phyloP scores from a whole-genome alignment of 2,113 vertebrate genomes.

The Microtus richardsoni region DNA sequence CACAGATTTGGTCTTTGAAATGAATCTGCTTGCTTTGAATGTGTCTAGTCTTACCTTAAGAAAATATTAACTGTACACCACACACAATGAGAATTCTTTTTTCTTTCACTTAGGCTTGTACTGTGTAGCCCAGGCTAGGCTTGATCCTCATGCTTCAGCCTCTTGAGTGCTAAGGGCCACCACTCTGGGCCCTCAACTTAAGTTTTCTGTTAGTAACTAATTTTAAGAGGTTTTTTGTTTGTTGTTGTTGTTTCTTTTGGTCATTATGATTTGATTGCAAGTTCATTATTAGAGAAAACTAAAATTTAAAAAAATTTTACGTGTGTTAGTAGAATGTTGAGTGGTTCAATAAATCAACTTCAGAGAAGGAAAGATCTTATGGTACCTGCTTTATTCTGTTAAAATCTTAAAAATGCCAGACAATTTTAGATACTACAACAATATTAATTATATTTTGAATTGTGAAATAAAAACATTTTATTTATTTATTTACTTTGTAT shows the following conservation, averaged over 20 bases:
- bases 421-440: background rate
- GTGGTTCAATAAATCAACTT: background rate
- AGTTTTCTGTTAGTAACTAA: background rate
- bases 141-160: background rate
- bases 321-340: background rate
- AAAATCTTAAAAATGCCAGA: background rate
- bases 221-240: constrained; percentile 20
- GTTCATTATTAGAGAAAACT: constrained; percentile 54
- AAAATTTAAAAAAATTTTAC: constrained; percentile 2
- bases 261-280: constrained; percentile 19
- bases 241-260: background rate
- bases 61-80: constrained; percentile 18
- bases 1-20: constrained; percentile 23
- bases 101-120: background rate
- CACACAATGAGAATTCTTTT: background rate
- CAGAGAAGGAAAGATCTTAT: background rate
- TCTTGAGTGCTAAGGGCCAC: background rate
- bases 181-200: too few relatives aligned
- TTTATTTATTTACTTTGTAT: background rate
- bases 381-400: background rate
- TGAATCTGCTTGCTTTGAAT: constrained; percentile 41
- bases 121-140: background rate
- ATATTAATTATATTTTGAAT: constrained; percentile 5
- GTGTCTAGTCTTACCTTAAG: constrained; percentile 17
- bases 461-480: constrained; percentile 35